phyloP scores from a whole-genome alignment of 2,113 vertebrate species.

The Stegostoma tigrinum region DNA sequence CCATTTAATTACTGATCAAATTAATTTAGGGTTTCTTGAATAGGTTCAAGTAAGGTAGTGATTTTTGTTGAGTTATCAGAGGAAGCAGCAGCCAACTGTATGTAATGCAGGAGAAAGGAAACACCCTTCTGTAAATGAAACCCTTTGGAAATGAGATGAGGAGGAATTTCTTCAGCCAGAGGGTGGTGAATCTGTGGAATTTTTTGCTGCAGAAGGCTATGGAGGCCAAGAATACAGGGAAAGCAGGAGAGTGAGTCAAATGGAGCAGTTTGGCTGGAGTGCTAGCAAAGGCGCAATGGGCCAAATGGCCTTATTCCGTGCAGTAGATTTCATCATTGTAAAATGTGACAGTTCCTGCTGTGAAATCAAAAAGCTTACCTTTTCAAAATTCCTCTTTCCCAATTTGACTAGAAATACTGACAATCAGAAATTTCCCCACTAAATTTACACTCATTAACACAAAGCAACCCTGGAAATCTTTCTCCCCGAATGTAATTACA shows the following conservation, averaged over 20 bases:
- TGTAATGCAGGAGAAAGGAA: neutral
- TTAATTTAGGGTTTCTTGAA: neutral
- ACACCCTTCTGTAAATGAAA: neutral
- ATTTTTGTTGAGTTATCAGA: neutral
- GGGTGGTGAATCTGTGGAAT: too few relatives aligned
- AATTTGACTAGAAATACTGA: neutral
- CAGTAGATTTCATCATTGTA: neutral
- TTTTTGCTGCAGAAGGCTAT: too few relatives aligned
- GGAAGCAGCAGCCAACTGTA: too few relatives aligned
- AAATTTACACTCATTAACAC: neutral
- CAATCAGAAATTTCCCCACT: neutral
- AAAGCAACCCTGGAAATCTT: neutral
- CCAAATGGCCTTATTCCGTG: neutral
- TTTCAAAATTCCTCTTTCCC: neutral
- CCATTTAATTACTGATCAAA: neutral
- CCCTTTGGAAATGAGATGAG: too few relatives aligned
- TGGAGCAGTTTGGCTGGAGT: too few relatives aligned
- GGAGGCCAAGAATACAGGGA: neutral
- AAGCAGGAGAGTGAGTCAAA: neutral
- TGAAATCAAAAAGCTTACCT: neutral
- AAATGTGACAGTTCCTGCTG: neutral
- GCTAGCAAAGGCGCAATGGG: neutral
- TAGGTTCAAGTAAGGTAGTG: neutral
- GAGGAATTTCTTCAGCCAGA: too few relatives aligned
- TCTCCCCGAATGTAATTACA: neutral